Conservation (phyloP, 2,888 invertebrate species). For the Entomobrya proxima region DNA sequence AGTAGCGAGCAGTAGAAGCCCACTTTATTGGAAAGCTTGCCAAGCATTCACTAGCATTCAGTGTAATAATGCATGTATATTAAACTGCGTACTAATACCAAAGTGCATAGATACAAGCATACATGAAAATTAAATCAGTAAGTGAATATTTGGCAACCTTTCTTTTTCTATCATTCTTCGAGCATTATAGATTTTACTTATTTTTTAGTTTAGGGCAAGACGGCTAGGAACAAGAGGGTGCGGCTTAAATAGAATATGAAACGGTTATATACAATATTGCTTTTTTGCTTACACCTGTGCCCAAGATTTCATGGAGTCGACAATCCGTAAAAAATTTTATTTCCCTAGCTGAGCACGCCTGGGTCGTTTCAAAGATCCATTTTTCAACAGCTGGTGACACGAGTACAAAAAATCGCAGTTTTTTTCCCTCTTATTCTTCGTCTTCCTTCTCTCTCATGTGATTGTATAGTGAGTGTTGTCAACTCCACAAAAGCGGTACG, state of each 20-base stretch:
- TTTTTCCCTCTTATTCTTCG: conserved; percentile 23
- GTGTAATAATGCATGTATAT: background rate
- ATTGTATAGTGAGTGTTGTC: conserved; percentile 48
- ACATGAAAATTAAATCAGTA: conserved; percentile 43
- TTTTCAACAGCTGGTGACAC: conserved; percentile 74
- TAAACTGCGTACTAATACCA: background rate
- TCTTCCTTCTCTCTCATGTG: conserved; percentile 18
- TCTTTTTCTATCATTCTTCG: background rate
- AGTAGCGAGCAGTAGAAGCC: background rate
- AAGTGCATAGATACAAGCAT: background rate
- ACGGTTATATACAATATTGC: conserved; percentile 60
- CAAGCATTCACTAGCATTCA: background rate
- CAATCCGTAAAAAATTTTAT: conserved; percentile 74
- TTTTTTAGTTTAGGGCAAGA: background rate
- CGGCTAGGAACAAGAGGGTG: background rate
- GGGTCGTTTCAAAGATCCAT: conserved; percentile 73
- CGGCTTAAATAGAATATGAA: background rate
- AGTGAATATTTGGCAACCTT: conserved; percentile 65
- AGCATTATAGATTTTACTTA: conserved; percentile 1
- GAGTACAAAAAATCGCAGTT: conserved; percentile 68
- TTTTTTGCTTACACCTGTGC: conserved; percentile 71
- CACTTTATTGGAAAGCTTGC: background rate
- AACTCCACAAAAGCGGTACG: conserved; percentile 27
- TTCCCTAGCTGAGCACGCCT: conserved; percentile 73
- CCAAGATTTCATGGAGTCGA: conserved; percentile 73